A percentile compares a stretch with the other conserved stretches of the same genome.
These are phyloP conservation scores for Ciona savignyi DNA, from an alignment of 23 tunicate species.

Conservation along the genomic window DNA sequence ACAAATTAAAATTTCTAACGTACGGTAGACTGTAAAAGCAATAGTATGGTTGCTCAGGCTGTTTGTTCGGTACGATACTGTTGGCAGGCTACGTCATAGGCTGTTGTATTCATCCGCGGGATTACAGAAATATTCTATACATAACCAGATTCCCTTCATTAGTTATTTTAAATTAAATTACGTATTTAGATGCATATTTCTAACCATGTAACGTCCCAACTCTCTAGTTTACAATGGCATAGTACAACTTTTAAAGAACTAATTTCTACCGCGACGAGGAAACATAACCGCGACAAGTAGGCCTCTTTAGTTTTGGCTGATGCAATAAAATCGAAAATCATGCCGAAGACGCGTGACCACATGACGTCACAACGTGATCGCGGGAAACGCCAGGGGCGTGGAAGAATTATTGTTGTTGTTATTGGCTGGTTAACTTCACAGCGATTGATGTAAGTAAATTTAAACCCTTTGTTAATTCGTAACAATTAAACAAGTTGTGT, in stretches of 20 bases:
- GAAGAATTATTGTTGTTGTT: background rate
- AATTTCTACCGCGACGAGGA: background rate
- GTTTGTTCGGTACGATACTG: no score
- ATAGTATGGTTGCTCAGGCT: background rate
- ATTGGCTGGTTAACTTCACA: background rate
- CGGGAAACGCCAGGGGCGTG: constrained; percentile 4
- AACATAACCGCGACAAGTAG: background rate
- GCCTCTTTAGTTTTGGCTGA: constrained; percentile 42
- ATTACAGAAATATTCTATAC: background rate
- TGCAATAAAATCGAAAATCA: constrained; percentile 57
- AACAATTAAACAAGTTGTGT: no score
- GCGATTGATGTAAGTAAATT: background rate
- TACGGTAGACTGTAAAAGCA: background rate
- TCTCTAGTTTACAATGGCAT: background rate
- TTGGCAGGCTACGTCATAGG: background rate
- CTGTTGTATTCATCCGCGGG: constrained; percentile 19
- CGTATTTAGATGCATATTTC: no score
- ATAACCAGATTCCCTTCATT: background rate
- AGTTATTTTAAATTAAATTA: no score
- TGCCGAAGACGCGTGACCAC: constrained; percentile 52
- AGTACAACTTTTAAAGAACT: background rate
- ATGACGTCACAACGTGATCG: constrained; percentile 6
- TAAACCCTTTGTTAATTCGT: no score
- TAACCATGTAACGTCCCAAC: no score
- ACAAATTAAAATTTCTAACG: background rate